Percentiles rank a stretch among this genome's conserved stretches.
phyloP scores from a whole-genome alignment of 64 coral and sea anemone genomes.

The Cladopsammia gracilis region DNA sequence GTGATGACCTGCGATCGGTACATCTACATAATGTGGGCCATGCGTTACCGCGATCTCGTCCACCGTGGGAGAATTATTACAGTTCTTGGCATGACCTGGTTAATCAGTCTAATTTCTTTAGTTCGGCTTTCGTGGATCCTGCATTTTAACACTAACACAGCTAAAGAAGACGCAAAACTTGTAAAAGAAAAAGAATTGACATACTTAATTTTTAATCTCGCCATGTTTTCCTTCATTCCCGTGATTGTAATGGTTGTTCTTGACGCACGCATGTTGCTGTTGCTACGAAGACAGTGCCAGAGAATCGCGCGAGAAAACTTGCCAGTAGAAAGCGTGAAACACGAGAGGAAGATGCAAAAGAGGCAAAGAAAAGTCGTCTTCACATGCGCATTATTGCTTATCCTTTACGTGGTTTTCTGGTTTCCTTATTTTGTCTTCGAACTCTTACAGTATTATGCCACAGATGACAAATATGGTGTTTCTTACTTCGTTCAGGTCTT shows the following conservation, averaged over 20 bases:
- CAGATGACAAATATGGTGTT: neutral
- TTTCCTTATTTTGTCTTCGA: slow-evolving; percentile 64
- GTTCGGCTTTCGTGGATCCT: slow-evolving; percentile 56
- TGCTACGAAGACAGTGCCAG: slow-evolving; percentile 49
- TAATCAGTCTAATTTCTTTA: slow-evolving; percentile 37
- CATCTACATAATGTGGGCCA: slow-evolving; percentile 53
- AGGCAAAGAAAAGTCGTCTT: slow-evolving; percentile 24
- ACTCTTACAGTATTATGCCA: slow-evolving; percentile 34
- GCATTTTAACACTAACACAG: neutral
- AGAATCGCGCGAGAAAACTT: slow-evolving; percentile 63
- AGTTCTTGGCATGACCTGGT: slow-evolving; percentile 32
- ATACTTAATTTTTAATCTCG: slow-evolving; percentile 29
- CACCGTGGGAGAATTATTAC: slow-evolving; percentile 14
- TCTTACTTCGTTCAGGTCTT: neutral
- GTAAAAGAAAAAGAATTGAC: slow-evolving; percentile 24
- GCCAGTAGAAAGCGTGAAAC: neutral
- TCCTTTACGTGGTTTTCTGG: slow-evolving; percentile 46
- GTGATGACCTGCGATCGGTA: slow-evolving; percentile 61
- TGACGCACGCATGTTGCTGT: slow-evolving; percentile 40
- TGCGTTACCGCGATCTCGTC: slow-evolving; percentile 62
- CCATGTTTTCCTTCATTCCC: slow-evolving; percentile 50
- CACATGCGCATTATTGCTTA: slow-evolving; percentile 22
- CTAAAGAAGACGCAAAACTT: neutral
- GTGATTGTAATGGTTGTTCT: slow-evolving; percentile 38
- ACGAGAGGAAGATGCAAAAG: slow-evolving; percentile 3